These are phyloP conservation scores for Volucella zonaria DNA, from an alignment of 2,888 invertebrate genomes.

Conservation along the genomic window DNA sequence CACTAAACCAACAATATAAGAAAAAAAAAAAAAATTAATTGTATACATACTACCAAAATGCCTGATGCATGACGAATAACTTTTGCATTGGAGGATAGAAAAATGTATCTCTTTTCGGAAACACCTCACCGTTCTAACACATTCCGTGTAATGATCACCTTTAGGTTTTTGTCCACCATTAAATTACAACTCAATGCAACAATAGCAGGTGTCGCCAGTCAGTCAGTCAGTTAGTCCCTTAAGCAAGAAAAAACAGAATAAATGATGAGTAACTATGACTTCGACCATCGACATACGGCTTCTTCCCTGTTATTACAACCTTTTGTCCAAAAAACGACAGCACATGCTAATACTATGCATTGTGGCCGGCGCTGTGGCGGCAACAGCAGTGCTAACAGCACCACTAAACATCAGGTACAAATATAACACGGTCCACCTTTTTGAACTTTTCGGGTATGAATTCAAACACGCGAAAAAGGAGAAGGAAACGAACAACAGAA, in stretches of 20 bases:
- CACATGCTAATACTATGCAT: constrained; percentile 20
- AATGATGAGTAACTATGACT: constrained; percentile 35
- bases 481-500: constrained; percentile 9
- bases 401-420: constrained; percentile 45
- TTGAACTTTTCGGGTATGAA: constrained; percentile 14
- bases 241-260: constrained; percentile 18
- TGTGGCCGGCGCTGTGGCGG: constrained; percentile 36
- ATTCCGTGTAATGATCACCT: constrained; percentile 33
- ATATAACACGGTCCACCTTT: constrained; percentile 16
- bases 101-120: neutral
- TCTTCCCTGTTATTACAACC: constrained; percentile 50
- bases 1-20: too few relatives aligned
- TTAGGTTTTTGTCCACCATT: constrained; percentile 8
- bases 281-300: constrained; percentile 30
- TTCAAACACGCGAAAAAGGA: constrained; percentile 5
- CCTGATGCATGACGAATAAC: too few relatives aligned
- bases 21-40: too few relatives aligned
- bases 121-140: constrained; percentile 23
- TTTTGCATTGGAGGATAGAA: too few relatives aligned
- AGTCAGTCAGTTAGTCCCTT: constrained; percentile 15
- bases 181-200: constrained; percentile 54
- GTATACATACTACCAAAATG: too few relatives aligned
- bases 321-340: constrained; percentile 24
- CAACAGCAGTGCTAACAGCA: too few relatives aligned
- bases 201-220: constrained; percentile 62